A percentile compares a stretch with the other conserved stretches of the same genome.
Evolutionary conservation across 2,888 invertebrate genomes (phyloP).

Genomic region (Dasysyrphus tricinctus): DNA sequence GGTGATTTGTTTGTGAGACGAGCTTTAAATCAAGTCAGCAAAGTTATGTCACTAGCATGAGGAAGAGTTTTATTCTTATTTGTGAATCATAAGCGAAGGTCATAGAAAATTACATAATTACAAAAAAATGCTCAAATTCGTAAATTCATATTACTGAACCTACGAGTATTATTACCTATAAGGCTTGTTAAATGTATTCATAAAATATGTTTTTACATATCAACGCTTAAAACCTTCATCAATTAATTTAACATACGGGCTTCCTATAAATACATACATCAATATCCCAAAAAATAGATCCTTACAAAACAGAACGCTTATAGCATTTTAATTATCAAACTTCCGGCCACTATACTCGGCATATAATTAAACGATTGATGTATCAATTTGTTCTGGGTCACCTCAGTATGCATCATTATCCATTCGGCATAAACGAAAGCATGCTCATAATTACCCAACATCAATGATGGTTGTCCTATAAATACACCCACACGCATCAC

Average conservation of each 20-base stretch:
- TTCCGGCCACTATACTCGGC: conserved; percentile 39
- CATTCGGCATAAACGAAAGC: conserved; percentile 11
- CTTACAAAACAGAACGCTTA: neutral
- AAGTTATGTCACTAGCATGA: too few species aligned
- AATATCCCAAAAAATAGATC: neutral
- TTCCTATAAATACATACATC: neutral
- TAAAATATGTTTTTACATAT: too few species aligned
- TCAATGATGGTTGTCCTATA: conserved; percentile 21
- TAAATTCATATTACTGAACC: too few species aligned
- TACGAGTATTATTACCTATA: too few species aligned
- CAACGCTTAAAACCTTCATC: too few species aligned
- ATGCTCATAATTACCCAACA: conserved; percentile 46
- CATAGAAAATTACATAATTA: too few species aligned
- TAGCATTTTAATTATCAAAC: conserved; percentile 41
- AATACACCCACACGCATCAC: conserved; percentile 14
- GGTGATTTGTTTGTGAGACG: too few species aligned
- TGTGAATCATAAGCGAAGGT: too few species aligned
- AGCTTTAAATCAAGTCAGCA: too few species aligned
- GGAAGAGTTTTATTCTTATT: too few species aligned
- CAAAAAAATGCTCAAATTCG: too few species aligned
- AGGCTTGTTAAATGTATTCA: too few species aligned
- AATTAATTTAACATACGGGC: neutral
- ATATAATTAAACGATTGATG: conserved; percentile 57
- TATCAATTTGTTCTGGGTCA: conserved; percentile 63
- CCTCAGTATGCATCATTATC: conserved; percentile 35